Evolutionary conservation across 2,888 invertebrate genomes (phyloP).

Genomic region (Apeira syringaria): DNA sequence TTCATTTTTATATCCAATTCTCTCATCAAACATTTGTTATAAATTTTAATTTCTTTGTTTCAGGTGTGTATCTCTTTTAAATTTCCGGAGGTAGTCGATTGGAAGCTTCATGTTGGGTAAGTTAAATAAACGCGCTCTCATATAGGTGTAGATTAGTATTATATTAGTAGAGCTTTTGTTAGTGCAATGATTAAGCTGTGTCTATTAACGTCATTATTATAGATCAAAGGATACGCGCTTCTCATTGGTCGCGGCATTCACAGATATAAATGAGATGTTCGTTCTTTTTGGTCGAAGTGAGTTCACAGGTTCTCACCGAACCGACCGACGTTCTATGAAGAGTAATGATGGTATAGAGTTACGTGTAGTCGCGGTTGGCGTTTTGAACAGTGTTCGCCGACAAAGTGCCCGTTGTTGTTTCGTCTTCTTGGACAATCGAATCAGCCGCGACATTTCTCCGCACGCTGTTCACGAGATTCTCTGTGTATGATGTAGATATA

Average conservation of each 20-base stretch:
- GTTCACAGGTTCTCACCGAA: conserved; percentile 16
- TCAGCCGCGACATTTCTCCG: conserved; percentile 62
- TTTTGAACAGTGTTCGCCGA: conserved; percentile 43
- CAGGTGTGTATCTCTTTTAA: conserved; percentile 62
- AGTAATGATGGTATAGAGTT: conserved; percentile 9
- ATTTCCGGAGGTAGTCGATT: conserved; percentile 18
- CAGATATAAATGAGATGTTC: conserved; percentile 15
- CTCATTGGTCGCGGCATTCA: conserved; percentile 22
- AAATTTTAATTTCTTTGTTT: conserved; percentile 52
- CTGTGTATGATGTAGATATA: conserved; percentile 28
- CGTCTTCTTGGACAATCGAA: conserved; percentile 69
- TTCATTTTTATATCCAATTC: conserved; percentile 35
- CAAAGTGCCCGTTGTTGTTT: conserved; percentile 63
- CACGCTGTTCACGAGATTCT: conserved; percentile 23
- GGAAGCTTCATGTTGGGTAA: conserved; percentile 20
- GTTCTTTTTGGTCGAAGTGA: conserved; percentile 23
- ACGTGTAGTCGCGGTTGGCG: conserved; percentile 15
- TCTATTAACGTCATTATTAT: conserved; percentile 18
- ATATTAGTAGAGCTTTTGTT: conserved; percentile 22
- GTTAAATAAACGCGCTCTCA: conserved; percentile 28
- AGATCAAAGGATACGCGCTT: conserved; percentile 26
- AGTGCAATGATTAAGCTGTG: conserved; percentile 18
- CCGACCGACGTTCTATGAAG: conserved; percentile 1
- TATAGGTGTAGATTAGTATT: no score
- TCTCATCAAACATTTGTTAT: conserved; percentile 12